Evolutionary conservation across 2,113 vertebrate genomes (phyloP), one percentile per base, ranked within the genome.

Genomic region (Scophthalmus maximus): DNA sequence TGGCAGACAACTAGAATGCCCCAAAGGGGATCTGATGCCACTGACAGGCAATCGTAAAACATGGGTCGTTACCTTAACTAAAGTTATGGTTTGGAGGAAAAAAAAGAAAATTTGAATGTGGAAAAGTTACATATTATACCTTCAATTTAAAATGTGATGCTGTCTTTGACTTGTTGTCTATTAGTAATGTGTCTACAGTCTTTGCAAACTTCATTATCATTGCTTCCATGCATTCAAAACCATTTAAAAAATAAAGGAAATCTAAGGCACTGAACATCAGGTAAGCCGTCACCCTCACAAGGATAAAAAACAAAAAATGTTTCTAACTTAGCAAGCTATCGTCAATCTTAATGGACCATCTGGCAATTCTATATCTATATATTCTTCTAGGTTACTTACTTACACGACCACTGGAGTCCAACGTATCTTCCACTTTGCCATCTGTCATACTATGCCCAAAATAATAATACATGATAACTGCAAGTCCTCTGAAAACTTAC

Each of bases 401-500:
- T 17, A 12, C 14, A 34, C 17, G 5, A 3, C 12, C 5, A 15
- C n/a, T n/a, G n/a, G n/a, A n/a, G n/a, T 40, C 36, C 42, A 46
- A n/a, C 42, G 18, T 20, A 58, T 23, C 23, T 29, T 52, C 44
- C 36, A 14, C 40, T 51, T 25, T 18, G 23, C 29, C 42, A 66
- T 67, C 52, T 63, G 46, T 71, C 47, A 55, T 12, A 22, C 42
- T 17, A 15, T 51, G 6, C 18, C 32, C 60, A 10, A 52, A 29
- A 10, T 3, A 4, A 49, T 18, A 20, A 8, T 18, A 47, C 42
- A 8, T 30, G 44, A 10, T 47, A 46, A 60, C 58, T 6, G 6
- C 47, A 23, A 25, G 30, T 40, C 8, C 20, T 32, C 18, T 4
- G 17, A 22, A 50, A 60, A 91, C 92, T 93, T 84, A 93, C 91